Evolutionary conservation across 2,797 vertebrate genomes (phyloP).

Genomic region (Tragopan temminckii): DNA sequence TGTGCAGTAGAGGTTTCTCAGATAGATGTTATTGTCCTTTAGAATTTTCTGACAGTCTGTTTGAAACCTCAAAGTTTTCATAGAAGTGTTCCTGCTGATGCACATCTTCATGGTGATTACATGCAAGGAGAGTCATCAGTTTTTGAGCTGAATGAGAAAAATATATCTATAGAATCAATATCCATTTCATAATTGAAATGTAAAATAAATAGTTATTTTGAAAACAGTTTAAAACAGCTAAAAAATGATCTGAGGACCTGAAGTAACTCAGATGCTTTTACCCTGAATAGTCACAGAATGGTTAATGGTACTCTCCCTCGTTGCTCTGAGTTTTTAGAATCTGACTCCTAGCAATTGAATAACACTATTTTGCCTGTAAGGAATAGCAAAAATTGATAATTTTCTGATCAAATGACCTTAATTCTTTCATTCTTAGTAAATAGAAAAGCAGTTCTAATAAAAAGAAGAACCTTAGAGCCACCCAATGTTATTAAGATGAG

Average conservation of each 20-base stretch:
- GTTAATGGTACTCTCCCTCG: not conserved
- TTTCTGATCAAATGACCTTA: not conserved
- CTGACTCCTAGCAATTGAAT: not conserved
- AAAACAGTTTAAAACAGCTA: not conserved
- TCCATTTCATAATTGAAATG: not conserved
- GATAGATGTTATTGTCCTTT: not conserved
- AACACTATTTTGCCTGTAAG: not conserved
- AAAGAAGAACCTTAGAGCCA: not conserved
- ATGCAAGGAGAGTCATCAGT: not conserved
- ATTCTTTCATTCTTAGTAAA: not conserved
- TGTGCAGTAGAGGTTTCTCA: fast-evolving
- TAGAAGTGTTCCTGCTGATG: not conserved
- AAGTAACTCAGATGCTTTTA: not conserved
- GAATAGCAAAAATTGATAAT: not conserved
- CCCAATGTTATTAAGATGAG: not conserved
- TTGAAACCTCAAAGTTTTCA: not conserved
- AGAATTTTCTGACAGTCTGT: not conserved
- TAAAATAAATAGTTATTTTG: not conserved
- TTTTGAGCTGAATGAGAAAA: not conserved
- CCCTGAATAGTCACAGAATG: not conserved
- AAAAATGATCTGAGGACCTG: not conserved
- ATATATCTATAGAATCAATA: not conserved
- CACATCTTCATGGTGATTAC: not conserved
- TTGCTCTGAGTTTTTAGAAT: not conserved
- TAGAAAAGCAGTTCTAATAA: not conserved